phyloP scores from a whole-genome alignment of 2,113 vertebrate species.

The Neoarius graeffei region DNA sequence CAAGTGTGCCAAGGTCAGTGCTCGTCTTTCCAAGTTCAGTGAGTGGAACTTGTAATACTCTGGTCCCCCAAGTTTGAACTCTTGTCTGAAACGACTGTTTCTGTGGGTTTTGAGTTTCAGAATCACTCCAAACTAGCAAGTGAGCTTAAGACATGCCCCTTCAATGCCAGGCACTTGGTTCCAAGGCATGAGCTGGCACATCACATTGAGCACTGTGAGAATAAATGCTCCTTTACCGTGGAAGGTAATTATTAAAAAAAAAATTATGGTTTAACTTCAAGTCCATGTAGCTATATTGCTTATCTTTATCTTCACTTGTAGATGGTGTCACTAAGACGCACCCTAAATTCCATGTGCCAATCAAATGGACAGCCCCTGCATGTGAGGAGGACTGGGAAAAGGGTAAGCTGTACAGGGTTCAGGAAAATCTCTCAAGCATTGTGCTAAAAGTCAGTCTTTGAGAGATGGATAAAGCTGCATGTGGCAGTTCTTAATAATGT shows the following conservation, averaged over 20 bases:
- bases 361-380: constrained; percentile 59
- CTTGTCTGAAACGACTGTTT: background rate
- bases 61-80: background rate
- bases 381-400: constrained; percentile 70
- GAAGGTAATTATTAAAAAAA: constrained; percentile 50
- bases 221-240: constrained; percentile 44
- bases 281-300: background rate
- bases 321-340: background rate
- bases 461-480: no score
- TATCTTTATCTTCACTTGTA: background rate
- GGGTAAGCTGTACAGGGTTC: constrained; percentile 52
- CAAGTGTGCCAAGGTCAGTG: constrained; percentile 86
- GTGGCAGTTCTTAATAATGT: no score
- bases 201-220: constrained; percentile 70
- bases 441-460: no score
- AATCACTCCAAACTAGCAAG: constrained; percentile 77
- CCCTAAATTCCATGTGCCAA: constrained; percentile 56
- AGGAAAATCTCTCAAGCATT: no score
- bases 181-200: constrained; percentile 65
- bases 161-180: constrained; percentile 79
- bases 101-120: constrained; percentile 41
- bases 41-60: background rate
- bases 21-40: background rate
- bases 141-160: constrained; percentile 77
- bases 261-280: background rate